Percentiles rank a stretch among this genome's conserved stretches.
phyloP scores from a whole-genome alignment of 2,797 vertebrate genomes.

The Carapus acus region DNA sequence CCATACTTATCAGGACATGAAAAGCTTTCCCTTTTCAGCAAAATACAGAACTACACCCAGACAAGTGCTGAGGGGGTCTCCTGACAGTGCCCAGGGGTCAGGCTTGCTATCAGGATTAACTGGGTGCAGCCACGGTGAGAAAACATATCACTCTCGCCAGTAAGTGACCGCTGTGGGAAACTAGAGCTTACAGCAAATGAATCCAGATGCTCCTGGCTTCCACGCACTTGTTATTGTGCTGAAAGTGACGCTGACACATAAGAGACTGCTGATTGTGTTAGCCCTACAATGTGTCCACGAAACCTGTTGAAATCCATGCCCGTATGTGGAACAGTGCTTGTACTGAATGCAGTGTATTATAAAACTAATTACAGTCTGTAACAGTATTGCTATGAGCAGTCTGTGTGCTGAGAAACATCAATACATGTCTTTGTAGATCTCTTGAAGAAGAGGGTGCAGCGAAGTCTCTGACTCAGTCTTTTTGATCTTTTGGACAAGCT shows the following conservation, averaged over 20 bases:
- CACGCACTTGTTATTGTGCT: slow-evolving; percentile 32
- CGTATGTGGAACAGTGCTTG: slow-evolving; percentile 58
- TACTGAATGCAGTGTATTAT: slow-evolving; percentile 61
- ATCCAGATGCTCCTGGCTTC: slow-evolving; percentile 59
- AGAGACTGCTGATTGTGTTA: slow-evolving; percentile 54
- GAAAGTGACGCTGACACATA: slow-evolving; percentile 50
- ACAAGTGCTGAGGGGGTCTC: slow-evolving; percentile 33
- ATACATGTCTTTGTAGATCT: slow-evolving; percentile 99
- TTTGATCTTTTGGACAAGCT: slow-evolving; percentile 97
- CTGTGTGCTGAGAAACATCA: slow-evolving; percentile 62
- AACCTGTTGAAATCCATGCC: slow-evolving; percentile 46
- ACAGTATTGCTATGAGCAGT: slow-evolving; percentile 63
- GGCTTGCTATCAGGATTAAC: slow-evolving; percentile 56
- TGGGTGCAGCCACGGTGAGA: slow-evolving; percentile 58
- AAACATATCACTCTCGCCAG: slow-evolving; percentile 59
- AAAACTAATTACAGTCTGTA: slow-evolving; percentile 57
- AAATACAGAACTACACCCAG: slow-evolving; percentile 41
- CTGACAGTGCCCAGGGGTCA: slow-evolving; percentile 49
- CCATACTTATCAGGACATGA: slow-evolving; percentile 40
- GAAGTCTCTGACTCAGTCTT: slow-evolving; percentile 95
- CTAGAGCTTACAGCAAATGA: slow-evolving; percentile 58
- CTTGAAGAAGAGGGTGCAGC: slow-evolving; percentile 94
- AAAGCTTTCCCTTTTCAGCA: slow-evolving; percentile 51
- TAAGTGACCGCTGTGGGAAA: slow-evolving; percentile 64
- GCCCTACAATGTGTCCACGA: slow-evolving; percentile 49